These are phyloP conservation scores for Sebastes kiyomatsui DNA, from an alignment of 2,797 vertebrate species.

Conservation along the genomic window DNA sequence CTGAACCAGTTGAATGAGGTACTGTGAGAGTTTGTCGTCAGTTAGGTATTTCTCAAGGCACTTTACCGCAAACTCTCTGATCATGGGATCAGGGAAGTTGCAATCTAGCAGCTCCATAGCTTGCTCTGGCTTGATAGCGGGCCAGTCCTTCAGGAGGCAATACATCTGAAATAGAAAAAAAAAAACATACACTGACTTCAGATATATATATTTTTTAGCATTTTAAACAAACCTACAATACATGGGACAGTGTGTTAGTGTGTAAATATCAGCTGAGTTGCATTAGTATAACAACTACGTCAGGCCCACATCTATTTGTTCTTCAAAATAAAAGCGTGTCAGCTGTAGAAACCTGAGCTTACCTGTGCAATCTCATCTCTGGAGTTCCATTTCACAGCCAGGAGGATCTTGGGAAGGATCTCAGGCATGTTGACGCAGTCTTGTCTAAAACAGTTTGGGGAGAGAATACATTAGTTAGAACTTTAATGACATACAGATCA, in stretches of 20 bases:
- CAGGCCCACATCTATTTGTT: background rate
- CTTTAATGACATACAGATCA: background rate
- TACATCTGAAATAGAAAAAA: conserved; percentile 87
- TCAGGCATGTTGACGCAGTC: conserved; percentile 95
- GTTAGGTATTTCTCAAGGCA: conserved; percentile 98
- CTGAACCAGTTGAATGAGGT: conserved; percentile 98
- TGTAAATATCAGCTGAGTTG: conserved; percentile 7
- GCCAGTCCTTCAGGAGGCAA: conserved; percentile 98
- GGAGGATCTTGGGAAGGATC: conserved; percentile 95
- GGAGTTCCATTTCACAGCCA: conserved; percentile 99
- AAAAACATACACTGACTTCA: background rate
- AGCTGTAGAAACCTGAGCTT: conserved; percentile 44
- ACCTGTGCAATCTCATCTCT: conserved; percentile 99
- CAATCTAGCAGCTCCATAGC: conserved; percentile 99
- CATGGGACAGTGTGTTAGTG: background rate
- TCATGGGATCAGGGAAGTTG: conserved; percentile 98
- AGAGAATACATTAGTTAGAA: background rate
- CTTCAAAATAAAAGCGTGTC: conserved; percentile 24
- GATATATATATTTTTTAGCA: background rate
- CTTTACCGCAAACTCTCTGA: conserved; percentile 95
- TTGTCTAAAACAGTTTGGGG: conserved; percentile 81
- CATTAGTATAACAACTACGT: background rate
- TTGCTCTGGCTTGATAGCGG: conserved; percentile 96
- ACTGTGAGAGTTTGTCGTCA: conserved; percentile 98
- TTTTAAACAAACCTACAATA: background rate